Evolutionary conservation across 2,888 invertebrate species (phyloP), one percentile per base, ranked within the genome.

Genomic region (Neria commutata): DNA sequence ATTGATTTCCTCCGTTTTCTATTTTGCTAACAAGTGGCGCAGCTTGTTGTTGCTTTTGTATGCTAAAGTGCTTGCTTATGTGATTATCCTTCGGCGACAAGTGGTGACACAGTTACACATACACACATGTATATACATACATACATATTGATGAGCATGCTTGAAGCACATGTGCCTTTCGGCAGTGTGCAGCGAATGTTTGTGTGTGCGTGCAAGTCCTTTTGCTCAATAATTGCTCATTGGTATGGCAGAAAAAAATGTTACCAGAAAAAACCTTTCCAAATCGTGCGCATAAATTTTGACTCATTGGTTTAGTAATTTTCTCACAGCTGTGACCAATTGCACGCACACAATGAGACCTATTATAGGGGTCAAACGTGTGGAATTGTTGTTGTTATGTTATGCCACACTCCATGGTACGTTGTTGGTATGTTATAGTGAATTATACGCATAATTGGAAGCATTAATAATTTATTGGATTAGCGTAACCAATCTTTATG

Each of bases 291-390:
- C 14, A 56, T 14, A 33, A 40, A 45, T 16, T 51, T 19, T 40
- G 42, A 34, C 37, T 37, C 37, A 37, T 37, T 37, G 37, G 16
- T 37, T 37, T 37, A 14, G 37, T 8, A 6, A 37, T 8, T 37
- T 37, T 4, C 63, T 57, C 63, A 65, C 73, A 73, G 69, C 70
- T 73, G 73, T 67, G 72, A 56, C 62, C 71, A 73, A 73, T 73
- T 68, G 66, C 59, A 66, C 69, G 65, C 66, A 61, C 62, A 61
- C 56, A 72, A 68, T 72, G 72, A 72, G 69, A 70, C 65, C 53
- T 67, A 69, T 29, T 53, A 53, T 42, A 26, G 25, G 29, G 29
- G 26, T 49, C 40, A 37, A 42, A 14, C 10, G 16, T 16, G 29
- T 42, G 49, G 53, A n/a, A n/a, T n/a, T n/a, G n/a, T n/a, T n/a